These are phyloP conservation scores for Eledone cirrhosa DNA, from an alignment of 2,888 invertebrate species.

Conservation along the genomic window DNA sequence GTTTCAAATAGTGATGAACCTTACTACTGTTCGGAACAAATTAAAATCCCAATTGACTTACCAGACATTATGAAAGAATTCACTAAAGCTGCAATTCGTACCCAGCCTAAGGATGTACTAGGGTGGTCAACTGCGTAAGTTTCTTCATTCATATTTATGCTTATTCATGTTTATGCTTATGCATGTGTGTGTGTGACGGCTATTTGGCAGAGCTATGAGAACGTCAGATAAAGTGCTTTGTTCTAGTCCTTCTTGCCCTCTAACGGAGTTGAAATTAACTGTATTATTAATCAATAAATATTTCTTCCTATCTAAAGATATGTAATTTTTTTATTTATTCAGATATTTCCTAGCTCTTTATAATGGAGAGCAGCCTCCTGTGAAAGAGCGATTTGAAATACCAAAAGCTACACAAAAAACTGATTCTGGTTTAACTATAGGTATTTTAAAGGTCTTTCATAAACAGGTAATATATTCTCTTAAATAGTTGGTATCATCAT, in stretches of 20 bases:
- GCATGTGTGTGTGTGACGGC: too few species aligned
- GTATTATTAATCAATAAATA: too few species aligned
- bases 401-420: slow-evolving; percentile 67
- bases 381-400: slow-evolving; percentile 75
- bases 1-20: slow-evolving; percentile 71
- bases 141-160: too few species aligned
- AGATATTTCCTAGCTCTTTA: slow-evolving; percentile 79
- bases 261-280: too few species aligned
- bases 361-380: slow-evolving; percentile 81
- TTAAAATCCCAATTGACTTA: slow-evolving; percentile 82
- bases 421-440: slow-evolving; percentile 80
- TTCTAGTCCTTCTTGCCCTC: too few species aligned
- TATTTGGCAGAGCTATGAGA: too few species aligned
- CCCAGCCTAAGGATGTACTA: slow-evolving; percentile 86
- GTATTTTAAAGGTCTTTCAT: slow-evolving; percentile 80
- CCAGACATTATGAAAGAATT: slow-evolving; percentile 86
- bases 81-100: slow-evolving; percentile 89
- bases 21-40: slow-evolving; percentile 83
- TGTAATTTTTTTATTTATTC: slow-evolving; percentile 30
- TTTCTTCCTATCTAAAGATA: too few species aligned
- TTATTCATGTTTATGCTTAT: too few species aligned
- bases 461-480: slow-evolving; percentile 82
- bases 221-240: too few species aligned
- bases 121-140: slow-evolving; percentile 78
- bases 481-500: too few species aligned